A percentile compares a stretch with the other conserved stretches of the same genome.
phyloP scores from a whole-genome alignment of 2,797 vertebrate species.

The Anas acuta region DNA sequence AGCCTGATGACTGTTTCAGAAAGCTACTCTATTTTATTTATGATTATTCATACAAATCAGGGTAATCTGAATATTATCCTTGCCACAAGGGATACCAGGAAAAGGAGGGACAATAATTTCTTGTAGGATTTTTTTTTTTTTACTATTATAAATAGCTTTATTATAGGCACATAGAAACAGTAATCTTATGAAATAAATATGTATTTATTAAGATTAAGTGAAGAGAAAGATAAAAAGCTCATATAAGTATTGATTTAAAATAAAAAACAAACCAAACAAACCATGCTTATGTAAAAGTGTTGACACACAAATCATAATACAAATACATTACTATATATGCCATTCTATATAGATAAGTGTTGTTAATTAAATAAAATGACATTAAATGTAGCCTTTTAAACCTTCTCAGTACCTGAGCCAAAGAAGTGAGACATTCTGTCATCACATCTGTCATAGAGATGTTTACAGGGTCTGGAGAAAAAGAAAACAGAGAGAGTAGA shows the following conservation, averaged over 20 bases:
- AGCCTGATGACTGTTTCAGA: neutral
- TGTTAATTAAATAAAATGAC: neutral
- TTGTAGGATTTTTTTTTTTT: neutral
- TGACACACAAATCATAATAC: neutral
- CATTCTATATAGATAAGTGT: neutral
- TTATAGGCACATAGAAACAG: neutral
- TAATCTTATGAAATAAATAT: neutral
- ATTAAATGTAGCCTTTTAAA: neutral
- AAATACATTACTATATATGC: neutral
- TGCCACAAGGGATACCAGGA: neutral
- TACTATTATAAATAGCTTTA: neutral
- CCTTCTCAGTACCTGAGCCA: neutral
- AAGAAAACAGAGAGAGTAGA: neutral
- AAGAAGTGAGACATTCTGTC: neutral
- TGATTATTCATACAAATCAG: neutral
- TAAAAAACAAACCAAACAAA: too few relatives aligned
- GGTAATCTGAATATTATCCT: neutral
- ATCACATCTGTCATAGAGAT: neutral
- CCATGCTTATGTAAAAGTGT: neutral
- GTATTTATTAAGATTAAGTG: neutral
- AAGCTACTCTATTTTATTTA: neutral
- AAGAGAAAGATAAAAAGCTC: neutral
- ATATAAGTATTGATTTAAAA: neutral
- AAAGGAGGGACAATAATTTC: neutral
- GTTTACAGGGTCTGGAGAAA: neutral